A percentile compares a stretch with the other conserved stretches of the same genome.
Evolutionary conservation across 2,113 vertebrate species (phyloP).

Genomic region (Forbesichthys papilliferus): DNA sequence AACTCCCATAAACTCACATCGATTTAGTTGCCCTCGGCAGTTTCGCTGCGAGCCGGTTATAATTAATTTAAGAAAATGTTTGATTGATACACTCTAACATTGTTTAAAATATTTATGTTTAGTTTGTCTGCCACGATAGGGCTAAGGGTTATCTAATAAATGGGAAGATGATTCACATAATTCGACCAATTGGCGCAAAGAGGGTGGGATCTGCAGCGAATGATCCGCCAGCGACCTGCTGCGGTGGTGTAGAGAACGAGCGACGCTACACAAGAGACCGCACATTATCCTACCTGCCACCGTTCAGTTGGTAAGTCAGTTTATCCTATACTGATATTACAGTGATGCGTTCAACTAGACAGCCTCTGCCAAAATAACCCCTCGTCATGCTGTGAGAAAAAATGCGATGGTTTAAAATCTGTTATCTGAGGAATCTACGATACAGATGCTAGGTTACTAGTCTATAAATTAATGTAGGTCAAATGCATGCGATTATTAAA

Average conservation of each 20-base stretch:
- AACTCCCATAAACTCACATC: conserved; percentile 52
- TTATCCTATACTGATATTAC: conserved; percentile 20
- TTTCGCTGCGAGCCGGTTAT: not conserved
- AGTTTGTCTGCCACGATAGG: not conserved
- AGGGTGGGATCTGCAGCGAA: conserved; percentile 62
- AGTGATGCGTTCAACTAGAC: not conserved
- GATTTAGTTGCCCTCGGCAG: not conserved
- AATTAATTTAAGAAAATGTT: not conserved
- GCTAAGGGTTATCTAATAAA: not conserved
- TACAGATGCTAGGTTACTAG: not conserved
- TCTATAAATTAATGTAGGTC: too few relatives aligned
- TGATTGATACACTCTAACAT: not conserved
- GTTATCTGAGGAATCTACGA: not conserved
- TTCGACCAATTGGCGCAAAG: conserved; percentile 59
- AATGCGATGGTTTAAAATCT: conserved; percentile 3
- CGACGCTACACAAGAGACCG: conserved; percentile 32
- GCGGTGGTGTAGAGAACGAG: conserved; percentile 58
- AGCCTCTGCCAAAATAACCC: not conserved
- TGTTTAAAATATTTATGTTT: not conserved
- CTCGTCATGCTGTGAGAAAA: not conserved
- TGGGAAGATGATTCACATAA: not conserved
- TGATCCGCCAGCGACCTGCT: conserved; percentile 60
- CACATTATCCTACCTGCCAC: conserved; percentile 19
- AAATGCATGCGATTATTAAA: too few relatives aligned
- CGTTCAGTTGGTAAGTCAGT: conserved; percentile 64